Evolutionary conservation across 2,113 vertebrate species (phyloP).

Genomic region (Hylia prasina): DNA sequence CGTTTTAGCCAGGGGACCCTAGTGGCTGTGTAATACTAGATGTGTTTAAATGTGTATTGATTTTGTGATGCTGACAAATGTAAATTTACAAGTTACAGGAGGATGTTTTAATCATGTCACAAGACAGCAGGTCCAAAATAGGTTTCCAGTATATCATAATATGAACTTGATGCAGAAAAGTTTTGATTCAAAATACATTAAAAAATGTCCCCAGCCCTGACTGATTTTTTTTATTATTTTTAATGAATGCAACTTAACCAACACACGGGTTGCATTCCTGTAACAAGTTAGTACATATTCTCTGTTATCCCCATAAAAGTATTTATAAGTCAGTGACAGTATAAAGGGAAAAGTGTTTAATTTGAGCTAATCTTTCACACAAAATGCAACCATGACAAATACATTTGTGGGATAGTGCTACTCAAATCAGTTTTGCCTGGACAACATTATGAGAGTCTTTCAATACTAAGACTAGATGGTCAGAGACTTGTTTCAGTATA

Average conservation of each 20-base stretch:
- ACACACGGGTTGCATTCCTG: background rate
- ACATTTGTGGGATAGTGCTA: background rate
- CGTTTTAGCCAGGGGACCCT: background rate
- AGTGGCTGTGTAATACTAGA: background rate
- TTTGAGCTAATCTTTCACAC: background rate
- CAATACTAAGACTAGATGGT: background rate
- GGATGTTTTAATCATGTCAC: background rate
- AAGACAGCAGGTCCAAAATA: background rate
- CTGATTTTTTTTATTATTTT: background rate
- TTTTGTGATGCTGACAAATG: background rate
- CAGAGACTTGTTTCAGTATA: background rate
- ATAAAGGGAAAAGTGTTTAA: background rate
- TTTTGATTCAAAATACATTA: background rate
- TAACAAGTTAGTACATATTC: background rate
- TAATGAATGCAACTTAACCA: background rate
- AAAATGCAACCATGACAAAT: background rate
- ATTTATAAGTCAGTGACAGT: background rate
- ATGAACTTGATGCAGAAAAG: background rate
- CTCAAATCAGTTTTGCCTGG: background rate
- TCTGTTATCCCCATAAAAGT: background rate
- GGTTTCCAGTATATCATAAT: background rate
- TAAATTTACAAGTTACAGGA: background rate
- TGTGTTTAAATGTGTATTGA: background rate
- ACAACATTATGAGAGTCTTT: background rate
- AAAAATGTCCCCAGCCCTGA: accelerated